Evolutionary conservation across 2,888 invertebrate species (phyloP).

Genomic region (Apotomis betuletana): DNA sequence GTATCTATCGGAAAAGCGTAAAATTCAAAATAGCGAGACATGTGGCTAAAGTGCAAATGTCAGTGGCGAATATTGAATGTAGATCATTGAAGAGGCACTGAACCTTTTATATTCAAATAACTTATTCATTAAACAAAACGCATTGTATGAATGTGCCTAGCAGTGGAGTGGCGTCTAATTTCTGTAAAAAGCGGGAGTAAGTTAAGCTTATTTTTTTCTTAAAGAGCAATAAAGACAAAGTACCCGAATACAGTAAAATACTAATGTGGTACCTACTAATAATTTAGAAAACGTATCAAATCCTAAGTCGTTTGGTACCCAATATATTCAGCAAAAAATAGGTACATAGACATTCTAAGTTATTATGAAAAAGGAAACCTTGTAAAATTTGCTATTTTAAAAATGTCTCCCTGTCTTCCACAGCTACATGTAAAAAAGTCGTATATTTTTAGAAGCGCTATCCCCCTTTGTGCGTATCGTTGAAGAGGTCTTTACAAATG

Average conservation of each 20-base stretch:
- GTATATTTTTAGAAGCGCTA: constrained; percentile 16
- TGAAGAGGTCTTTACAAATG: constrained; percentile 27
- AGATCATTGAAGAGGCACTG: not conserved
- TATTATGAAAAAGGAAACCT: not conserved
- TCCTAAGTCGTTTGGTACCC: no score
- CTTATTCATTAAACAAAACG: not conserved
- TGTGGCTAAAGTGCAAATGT: no score
- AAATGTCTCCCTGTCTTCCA: not conserved
- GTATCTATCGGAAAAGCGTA: no score
- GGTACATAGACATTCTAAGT: not conserved
- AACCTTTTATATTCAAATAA: not conserved
- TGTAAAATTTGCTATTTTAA: not conserved
- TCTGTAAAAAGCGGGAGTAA: no score
- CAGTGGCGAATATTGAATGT: not conserved
- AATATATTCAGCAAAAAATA: no score
- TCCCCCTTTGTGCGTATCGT: constrained; percentile 24
- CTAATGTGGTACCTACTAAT: no score
- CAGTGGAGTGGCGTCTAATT: no score
- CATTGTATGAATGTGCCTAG: not conserved
- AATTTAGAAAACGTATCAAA: no score
- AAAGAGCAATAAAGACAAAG: no score
- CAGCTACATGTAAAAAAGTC: not conserved
- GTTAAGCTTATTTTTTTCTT: no score
- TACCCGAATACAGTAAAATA: no score
- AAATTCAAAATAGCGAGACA: no score